Evolutionary conservation across 2,113 vertebrate genomes (phyloP).

Genomic region (Oxyura jamaicensis): DNA sequence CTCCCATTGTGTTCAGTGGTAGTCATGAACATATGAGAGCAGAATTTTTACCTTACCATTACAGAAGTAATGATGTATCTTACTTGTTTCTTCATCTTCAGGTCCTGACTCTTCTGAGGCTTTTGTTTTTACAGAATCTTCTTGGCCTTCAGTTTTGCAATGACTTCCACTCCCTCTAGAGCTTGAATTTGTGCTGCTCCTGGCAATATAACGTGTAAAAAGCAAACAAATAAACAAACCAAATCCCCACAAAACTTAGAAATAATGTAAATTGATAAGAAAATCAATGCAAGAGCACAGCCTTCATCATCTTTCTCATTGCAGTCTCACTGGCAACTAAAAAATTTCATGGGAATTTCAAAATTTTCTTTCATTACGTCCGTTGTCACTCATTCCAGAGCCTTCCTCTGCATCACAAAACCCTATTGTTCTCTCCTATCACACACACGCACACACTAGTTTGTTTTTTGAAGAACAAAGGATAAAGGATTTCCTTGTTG

Average conservation of each 20-base stretch:
- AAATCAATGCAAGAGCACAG: neutral
- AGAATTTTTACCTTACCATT: neutral
- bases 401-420: neutral
- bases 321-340: neutral
- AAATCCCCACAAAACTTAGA: neutral
- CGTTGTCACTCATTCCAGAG: neutral
- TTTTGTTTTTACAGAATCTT: constrained; percentile 60
- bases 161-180: constrained; percentile 85
- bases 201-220: constrained; percentile 47
- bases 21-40: neutral
- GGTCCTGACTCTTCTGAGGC: constrained; percentile 52
- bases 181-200: constrained; percentile 91
- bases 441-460: too few species aligned
- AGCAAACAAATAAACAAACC: neutral
- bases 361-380: neutral
- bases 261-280: neutral
- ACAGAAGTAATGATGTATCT: constrained; percentile 1
- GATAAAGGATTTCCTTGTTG: neutral
- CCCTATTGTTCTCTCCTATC: neutral
- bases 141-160: constrained; percentile 78
- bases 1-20: neutral
- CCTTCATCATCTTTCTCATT: neutral
- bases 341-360: neutral
- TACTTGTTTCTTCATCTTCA: constrained; percentile 74
- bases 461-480: neutral